phyloP scores from a whole-genome alignment of 2,797 vertebrate species.

The Buphagus erythrorhynchus region DNA sequence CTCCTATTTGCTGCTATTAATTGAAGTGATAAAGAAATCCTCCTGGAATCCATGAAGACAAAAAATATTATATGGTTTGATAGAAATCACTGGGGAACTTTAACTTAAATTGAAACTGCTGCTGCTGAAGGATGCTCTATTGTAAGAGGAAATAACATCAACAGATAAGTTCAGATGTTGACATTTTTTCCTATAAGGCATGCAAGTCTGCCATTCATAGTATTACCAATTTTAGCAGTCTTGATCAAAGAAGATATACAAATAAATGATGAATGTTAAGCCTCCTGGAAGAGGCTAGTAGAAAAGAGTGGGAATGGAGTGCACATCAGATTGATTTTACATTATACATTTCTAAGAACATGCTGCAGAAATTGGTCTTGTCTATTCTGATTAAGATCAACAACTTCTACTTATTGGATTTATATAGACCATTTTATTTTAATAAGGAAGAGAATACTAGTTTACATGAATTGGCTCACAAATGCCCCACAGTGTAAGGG shows the following conservation, averaged over 20 bases:
- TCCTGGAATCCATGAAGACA: neutral
- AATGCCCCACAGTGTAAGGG: neutral
- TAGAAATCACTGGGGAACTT: neutral
- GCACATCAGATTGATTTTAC: neutral
- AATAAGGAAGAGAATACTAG: neutral
- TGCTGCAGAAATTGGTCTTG: conserved; percentile 4
- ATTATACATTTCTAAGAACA: neutral
- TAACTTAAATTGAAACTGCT: neutral
- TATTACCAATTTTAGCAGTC: neutral
- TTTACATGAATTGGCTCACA: neutral
- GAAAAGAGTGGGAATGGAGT: neutral
- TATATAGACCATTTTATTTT: neutral
- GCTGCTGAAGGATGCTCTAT: neutral
- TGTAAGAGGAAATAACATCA: neutral
- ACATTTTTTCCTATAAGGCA: neutral
- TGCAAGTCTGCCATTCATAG: neutral
- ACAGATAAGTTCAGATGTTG: neutral
- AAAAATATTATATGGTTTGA: neutral
- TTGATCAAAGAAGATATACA: neutral
- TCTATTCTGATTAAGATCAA: conserved; percentile 23
- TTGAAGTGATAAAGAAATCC: neutral
- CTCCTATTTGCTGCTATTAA: neutral
- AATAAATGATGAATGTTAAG: neutral
- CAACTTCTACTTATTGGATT: neutral
- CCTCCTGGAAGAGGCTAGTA: neutral